Evolutionary conservation across 2,888 invertebrate species (phyloP).

Genomic region (Ochropacha duplaris): DNA sequence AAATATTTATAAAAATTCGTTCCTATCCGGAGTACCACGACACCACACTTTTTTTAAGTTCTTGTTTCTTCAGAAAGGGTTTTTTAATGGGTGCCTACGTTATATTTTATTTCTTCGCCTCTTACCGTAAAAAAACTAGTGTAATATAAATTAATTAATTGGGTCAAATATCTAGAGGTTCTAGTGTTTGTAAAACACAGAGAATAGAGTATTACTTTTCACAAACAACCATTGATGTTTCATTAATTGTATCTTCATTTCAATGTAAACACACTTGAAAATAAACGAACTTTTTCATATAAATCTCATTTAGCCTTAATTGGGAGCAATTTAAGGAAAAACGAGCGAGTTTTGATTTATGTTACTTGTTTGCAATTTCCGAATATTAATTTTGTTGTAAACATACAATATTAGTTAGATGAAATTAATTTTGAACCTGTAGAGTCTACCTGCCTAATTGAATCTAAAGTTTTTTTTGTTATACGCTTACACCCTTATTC

Average conservation of each 20-base stretch:
- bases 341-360: conserved; percentile 23
- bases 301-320: conserved; percentile 8
- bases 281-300: conserved; percentile 1
- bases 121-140: too few relatives aligned
- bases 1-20: too few relatives aligned
- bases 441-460: conserved; percentile 16
- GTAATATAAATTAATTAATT: too few relatives aligned
- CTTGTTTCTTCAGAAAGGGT: too few relatives aligned
- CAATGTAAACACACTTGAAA: conserved; percentile 2
- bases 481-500: neutral
- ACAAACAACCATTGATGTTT: neutral
- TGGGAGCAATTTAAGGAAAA: conserved; percentile 2
- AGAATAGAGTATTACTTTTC: neutral
- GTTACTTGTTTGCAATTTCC: conserved; percentile 21
- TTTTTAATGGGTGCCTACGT: too few relatives aligned
- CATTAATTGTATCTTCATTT: neutral
- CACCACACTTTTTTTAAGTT: too few relatives aligned
- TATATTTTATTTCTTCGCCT: too few relatives aligned
- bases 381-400: conserved; percentile 21
- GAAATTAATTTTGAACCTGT: conserved; percentile 23
- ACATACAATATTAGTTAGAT: conserved; percentile 18
- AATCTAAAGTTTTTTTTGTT: neutral
- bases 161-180: too few relatives aligned
- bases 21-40: too few relatives aligned
- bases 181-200: too few relatives aligned